Base-by-base conservation (phyloP, 2,888 invertebrate species). In the Gisinianus flammeolus region DNA sequence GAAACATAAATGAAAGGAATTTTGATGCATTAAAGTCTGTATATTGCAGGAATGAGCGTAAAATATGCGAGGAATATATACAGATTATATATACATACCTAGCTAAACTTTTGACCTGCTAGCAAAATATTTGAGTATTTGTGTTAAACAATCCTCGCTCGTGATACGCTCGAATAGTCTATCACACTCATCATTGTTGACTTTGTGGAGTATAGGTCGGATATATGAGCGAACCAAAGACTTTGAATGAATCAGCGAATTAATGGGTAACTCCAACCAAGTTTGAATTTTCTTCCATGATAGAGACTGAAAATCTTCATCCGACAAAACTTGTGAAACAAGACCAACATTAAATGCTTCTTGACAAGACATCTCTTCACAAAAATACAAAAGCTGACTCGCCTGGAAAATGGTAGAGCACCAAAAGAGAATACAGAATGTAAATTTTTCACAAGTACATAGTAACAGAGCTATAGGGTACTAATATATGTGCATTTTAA, bases 281-380 rank as follows among this genome's bases (percentile, higher is more conserved):
- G 54, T 28, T 0, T 74, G 28, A 12, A 80, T 67, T 52, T 52
- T 74, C 19, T 69, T 62, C 90, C 90, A 92, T 35, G 91, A 89
- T 85, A 90, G 83, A 86, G 86, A 87, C 71, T 92, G 88, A 72
- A 93, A 87, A 71, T 91, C 88, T 22, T 89, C 87, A 44, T 89
- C 88, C 79, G 93, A 92, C 84, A 93, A 92, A n/a, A 97, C 88
- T 85, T 92, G 90, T 12, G 94, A 92, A 0, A 97, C 91, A 78
- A 97, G 91, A 35, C 94, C 93, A 85, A 90, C 90, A 56, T 91
- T 88, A 66, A 90, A 88, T 0, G 97, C 97, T 88, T 97, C 95
- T 76, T 89, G 85, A 0, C 95, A 94, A 33, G 90, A 89, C 86
- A 97, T 88, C 87, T 92, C 94, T 84, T 93, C 90, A 85, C 92